Conservation (phyloP, 2,797 vertebrate species). For the Ctenopoma kingsleyae region DNA sequence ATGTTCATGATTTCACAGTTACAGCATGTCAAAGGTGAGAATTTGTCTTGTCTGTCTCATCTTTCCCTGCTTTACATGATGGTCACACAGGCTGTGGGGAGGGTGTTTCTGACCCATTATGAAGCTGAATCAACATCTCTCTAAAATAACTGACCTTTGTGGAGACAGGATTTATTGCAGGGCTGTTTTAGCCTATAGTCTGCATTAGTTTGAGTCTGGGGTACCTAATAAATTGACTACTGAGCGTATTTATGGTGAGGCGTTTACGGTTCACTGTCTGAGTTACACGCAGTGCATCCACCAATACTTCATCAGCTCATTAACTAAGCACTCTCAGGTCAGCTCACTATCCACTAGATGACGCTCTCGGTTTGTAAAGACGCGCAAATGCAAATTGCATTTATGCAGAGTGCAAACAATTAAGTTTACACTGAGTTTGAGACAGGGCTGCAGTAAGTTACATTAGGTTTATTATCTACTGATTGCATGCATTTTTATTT, state of each 20-base stretch:
- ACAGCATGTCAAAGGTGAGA: not conserved
- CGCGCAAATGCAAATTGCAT: conserved; percentile 42
- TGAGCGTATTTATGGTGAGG: not conserved
- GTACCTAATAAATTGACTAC: not conserved
- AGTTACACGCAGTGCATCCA: not conserved
- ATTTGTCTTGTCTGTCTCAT: not conserved
- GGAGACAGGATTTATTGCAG: too few species aligned
- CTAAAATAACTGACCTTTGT: too few species aligned
- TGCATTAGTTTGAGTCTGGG: too few species aligned
- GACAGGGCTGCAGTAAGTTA: too few species aligned
- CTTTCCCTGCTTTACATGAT: not conserved
- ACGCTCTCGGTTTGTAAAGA: conserved; percentile 80
- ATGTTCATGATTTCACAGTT: not conserved
- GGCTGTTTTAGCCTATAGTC: too few species aligned
- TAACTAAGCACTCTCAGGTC: conserved; percentile 40
- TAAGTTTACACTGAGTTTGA: conserved; percentile 6
- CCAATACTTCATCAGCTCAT: not conserved
- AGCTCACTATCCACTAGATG: conserved; percentile 81
- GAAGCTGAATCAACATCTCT: too few species aligned
- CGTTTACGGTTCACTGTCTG: conserved; percentile 8
- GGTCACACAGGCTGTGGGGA: not conserved
- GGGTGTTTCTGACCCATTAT: not conserved
- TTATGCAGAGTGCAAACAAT: conserved; percentile 32
- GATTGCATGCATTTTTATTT: too few species aligned
- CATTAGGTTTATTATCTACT: too few species aligned